Percentiles rank a stretch among this genome's conserved stretches.
Conservation (phyloP, 2,113 vertebrate genomes). For the Okapia johnstoni region DNA sequence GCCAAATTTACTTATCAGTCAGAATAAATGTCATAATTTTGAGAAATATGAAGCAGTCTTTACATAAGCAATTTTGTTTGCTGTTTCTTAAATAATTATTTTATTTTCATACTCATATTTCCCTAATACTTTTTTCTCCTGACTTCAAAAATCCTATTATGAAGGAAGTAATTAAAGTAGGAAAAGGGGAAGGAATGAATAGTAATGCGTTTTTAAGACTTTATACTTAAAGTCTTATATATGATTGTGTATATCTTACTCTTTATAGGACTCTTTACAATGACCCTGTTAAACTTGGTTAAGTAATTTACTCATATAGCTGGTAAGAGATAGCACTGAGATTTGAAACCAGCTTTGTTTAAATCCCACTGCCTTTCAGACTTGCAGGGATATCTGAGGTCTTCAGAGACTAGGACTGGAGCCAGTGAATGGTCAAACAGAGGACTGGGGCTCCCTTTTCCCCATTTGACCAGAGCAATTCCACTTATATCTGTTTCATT, state of each 20-base stretch:
- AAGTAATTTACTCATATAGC: background rate
- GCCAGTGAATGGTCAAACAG: background rate
- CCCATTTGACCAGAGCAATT: background rate
- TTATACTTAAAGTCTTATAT: background rate
- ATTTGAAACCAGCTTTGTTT: background rate
- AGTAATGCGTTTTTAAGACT: background rate
- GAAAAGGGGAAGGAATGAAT: background rate
- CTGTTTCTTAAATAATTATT: background rate
- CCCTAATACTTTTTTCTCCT: background rate
- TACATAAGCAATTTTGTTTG: background rate
- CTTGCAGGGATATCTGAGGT: background rate
- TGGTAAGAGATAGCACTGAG: background rate
- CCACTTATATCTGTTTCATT: background rate
- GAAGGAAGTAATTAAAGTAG: background rate
- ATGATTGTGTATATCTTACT: background rate
- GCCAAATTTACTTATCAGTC: background rate
- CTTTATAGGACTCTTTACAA: background rate
- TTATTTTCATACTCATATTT: background rate
- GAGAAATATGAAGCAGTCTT: background rate
- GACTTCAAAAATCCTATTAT: background rate
- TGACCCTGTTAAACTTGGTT: background rate
- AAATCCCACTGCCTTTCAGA: background rate
- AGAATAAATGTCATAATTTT: background rate
- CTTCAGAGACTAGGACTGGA: background rate
- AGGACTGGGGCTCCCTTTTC: background rate